Base-by-base conservation (phyloP, 2,888 invertebrate species). In the Stomorhina lunata region DNA sequence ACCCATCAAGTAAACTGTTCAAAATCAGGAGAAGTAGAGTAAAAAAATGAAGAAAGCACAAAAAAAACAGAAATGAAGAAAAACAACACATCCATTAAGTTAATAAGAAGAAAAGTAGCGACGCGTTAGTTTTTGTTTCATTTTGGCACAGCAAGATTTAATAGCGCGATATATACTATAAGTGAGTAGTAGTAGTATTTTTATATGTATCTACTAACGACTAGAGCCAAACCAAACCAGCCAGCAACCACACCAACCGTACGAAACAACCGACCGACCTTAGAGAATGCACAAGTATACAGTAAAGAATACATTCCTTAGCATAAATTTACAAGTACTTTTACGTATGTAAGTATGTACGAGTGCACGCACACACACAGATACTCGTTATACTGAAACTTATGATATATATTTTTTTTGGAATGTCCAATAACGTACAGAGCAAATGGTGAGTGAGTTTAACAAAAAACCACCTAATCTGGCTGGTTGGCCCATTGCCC, bases 61-160 rank as follows among this genome's bases (percentile, higher is more conserved):
- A 9, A 34, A 57, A 25, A 45, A 61, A 17, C 9, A 40, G n/a
- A 50, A 15, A 34, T 20, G 6, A 1, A 3, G 7, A 5, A 7
- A n/a, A 40, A 40, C 22, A 37, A 79, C 48, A 48, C 57, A 72
- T 72, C 78, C 82, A 82, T 82, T 79, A 79, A 79, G 82, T 82
- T 82, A 82, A 82, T 82, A 82, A 79, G 79, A 81, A 78, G 79
- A 65, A 81, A 66, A 69, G 76, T 80, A 55, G 81, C 53, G 79
- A 75, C 75, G 82, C 79, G 73, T 82, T 79, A 69, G 81, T 82
- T 82, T 73, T 82, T 82, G 73, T 79, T 82, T 82, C 82, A 75
- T 79, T 82, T 82, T 79, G 75, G 75, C 79, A 77, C 76, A 82
- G 63, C 65, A 69, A 76, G 50, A 59, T 66, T n/a, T 59, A 57